Evolutionary conservation across 2,113 vertebrate genomes (phyloP), one percentile per base, ranked within the genome.

Genomic region (Centropristis striata): DNA sequence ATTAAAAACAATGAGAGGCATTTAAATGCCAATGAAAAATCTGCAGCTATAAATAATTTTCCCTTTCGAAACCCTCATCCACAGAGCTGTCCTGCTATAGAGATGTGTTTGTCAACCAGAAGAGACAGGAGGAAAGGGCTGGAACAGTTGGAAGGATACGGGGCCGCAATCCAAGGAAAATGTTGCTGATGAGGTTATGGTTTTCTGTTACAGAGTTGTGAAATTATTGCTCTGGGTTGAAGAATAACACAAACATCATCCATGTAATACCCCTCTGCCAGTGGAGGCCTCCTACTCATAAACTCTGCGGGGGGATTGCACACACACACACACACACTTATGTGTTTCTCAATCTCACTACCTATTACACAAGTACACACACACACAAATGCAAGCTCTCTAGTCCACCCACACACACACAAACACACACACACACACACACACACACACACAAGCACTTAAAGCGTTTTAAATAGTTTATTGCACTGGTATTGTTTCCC

Each of bases 241-340:
- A 65, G 58, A 79, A 82, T 57, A 78, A 88, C 61, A 64, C 74
- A 73, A 64, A 75, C 36, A 66, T 57, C 14, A 21, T 60, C 54
- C 73, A 64, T 86, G 68, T 77, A 67, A 81, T 57, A 81, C 64
- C 57, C 53, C 76, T 84, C 74, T 84, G 73, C 76, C 42, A 32
- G 53, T 64, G 59, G 51, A 84, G 70, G 78, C 84, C 83, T 86
- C 91, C 83, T 65, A 86, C 91, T 82, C 90, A 77, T 65, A 73
- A 72, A 81, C 67, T 86, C 75, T 83, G 64, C 7, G 44, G 23
- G 67, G 51, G 36, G 21, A 32, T 47, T 47, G 42, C 59, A 75
- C 32, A 59, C 47, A 46, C 41, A 67, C 70, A 59, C 46, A 65
- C 37, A 50, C 64, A 54, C 20, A 53, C n/a, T n/a, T n/a, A n/a